Conservation (phyloP, 2,888 invertebrate species). For the Linyphia triangularis region DNA sequence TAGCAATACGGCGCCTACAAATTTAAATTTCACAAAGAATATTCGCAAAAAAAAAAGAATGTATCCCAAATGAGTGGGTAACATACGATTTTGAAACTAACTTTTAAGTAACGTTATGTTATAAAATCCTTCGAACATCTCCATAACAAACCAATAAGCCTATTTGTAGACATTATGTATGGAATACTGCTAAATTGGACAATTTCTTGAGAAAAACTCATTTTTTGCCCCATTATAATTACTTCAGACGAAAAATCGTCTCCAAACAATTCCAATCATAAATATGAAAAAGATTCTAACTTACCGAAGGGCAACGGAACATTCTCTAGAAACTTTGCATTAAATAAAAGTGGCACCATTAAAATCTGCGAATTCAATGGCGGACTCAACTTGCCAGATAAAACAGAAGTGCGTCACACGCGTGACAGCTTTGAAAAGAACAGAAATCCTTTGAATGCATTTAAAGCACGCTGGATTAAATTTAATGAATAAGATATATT, state of each 20-base stretch:
- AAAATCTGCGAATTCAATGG: slow-evolving; percentile 33
- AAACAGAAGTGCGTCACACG: slow-evolving; percentile 29
- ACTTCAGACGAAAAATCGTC: not conserved
- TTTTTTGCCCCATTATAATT: slow-evolving; percentile 2
- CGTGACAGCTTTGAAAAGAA: not conserved
- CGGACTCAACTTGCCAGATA: slow-evolving; percentile 43
- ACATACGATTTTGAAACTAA: not conserved
- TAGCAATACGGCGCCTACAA: no score
- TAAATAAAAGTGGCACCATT: slow-evolving; percentile 73
- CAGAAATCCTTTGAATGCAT: not conserved
- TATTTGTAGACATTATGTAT: not conserved
- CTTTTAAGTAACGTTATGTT: no score
- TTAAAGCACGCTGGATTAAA: not conserved
- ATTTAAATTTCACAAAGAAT: no score
- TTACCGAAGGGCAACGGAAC: slow-evolving; percentile 73
- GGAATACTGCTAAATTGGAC: not conserved
- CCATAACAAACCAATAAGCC: slow-evolving; percentile 4
- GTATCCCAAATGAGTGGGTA: not conserved
- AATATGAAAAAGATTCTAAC: slow-evolving; percentile 66
- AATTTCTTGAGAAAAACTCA: not conserved
- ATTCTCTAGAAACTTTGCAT: slow-evolving; percentile 68
- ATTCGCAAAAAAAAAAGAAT: no score
- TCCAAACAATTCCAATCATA: slow-evolving; percentile 5
- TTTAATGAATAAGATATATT: no score
- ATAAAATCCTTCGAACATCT: slow-evolving; percentile 18